Percentiles rank a stretch among this genome's conserved stretches.
Evolutionary conservation across 2,797 vertebrate species (phyloP).

Genomic region (Margarornis squamiger): DNA sequence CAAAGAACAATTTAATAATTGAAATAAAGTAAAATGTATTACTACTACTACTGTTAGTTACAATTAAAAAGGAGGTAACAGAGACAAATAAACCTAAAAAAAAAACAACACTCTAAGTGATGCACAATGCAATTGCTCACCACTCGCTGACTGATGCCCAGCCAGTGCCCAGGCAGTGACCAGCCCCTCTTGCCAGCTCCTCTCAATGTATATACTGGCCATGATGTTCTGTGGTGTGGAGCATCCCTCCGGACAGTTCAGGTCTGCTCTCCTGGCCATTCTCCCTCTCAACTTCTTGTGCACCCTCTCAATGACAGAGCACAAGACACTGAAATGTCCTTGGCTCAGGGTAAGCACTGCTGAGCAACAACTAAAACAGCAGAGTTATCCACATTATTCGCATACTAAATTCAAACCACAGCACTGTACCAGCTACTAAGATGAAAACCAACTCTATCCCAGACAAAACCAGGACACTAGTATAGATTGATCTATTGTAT

Average conservation of each 20-base stretch:
- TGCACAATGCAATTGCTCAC: background rate
- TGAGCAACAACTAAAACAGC: background rate
- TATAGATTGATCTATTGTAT: background rate
- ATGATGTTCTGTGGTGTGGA: background rate
- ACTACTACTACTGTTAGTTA: background rate
- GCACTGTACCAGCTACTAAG: background rate
- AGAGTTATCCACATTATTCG: background rate
- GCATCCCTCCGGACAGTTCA: background rate
- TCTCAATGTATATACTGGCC: too few relatives aligned
- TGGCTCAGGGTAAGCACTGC: background rate
- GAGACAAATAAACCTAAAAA: background rate
- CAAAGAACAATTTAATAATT: background rate
- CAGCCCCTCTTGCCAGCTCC: background rate
- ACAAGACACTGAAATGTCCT: background rate
- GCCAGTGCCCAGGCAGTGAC: too few relatives aligned
- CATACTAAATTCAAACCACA: background rate
- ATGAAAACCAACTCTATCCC: background rate
- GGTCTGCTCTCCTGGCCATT: background rate
- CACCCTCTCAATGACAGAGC: background rate
- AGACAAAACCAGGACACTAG: background rate
- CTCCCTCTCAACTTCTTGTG: background rate
- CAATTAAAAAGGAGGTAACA: background rate
- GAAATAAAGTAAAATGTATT: background rate
- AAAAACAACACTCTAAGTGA: background rate
- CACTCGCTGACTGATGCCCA: background rate